These are phyloP conservation scores for Oncorhynchus nerka DNA, from an alignment of 2,113 vertebrate species.

Conservation along the genomic window DNA sequence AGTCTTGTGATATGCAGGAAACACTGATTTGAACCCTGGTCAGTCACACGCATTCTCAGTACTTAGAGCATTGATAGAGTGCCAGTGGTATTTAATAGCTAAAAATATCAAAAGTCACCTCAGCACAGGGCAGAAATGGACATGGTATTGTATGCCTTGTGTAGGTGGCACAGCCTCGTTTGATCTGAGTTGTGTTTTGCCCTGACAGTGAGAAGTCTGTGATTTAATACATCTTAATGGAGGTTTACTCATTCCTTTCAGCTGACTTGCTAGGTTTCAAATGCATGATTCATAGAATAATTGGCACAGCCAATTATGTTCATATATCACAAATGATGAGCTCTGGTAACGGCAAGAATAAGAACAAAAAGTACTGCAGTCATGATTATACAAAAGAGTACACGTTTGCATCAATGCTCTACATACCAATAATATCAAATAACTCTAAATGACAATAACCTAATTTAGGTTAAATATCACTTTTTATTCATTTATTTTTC, in stretches of 20 bases:
- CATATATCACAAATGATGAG: conserved; percentile 54
- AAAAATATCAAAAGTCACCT: conserved; percentile 35
- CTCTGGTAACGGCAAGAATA: neutral
- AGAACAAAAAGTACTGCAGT: neutral
- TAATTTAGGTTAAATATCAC: too few relatives aligned
- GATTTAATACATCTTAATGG: neutral
- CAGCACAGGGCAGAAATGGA: conserved; percentile 29
- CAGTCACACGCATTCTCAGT: too few relatives aligned
- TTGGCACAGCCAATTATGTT: conserved; percentile 62
- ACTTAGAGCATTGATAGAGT: too few relatives aligned
- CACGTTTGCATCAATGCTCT: too few relatives aligned
- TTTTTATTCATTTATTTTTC: too few relatives aligned
- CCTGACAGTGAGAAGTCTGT: conserved; percentile 35
- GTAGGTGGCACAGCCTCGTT: conserved; percentile 15
- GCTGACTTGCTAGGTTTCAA: conserved; percentile 45
- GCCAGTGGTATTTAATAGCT: neutral
- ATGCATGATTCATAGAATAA: conserved; percentile 64
- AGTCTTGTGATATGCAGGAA: too few relatives aligned
- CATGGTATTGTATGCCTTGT: neutral
- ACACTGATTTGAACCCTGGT: too few relatives aligned
- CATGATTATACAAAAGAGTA: neutral
- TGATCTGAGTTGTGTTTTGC: conserved; percentile 26
- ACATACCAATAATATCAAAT: too few relatives aligned
- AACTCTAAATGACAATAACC: too few relatives aligned
- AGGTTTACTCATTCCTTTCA: conserved; percentile 49